Evolutionary conservation across 2,888 invertebrate genomes (phyloP).

Genomic region (Drosophila paramelanica): DNA sequence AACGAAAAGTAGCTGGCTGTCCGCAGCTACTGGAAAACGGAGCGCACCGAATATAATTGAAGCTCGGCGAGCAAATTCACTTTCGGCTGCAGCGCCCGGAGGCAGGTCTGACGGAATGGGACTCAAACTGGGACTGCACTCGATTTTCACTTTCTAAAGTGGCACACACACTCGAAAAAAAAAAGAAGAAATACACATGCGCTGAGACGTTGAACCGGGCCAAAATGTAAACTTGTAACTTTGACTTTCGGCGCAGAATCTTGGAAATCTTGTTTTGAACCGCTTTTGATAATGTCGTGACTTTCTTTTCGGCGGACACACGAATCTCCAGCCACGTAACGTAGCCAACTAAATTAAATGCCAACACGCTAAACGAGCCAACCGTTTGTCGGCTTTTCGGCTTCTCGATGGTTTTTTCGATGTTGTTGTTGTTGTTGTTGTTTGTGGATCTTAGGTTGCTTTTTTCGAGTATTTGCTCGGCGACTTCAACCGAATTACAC

Average conservation of each 20-base stretch:
- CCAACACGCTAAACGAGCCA: slow-evolving; percentile 64
- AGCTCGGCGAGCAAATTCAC: slow-evolving; percentile 61
- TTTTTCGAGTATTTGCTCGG: slow-evolving; percentile 27
- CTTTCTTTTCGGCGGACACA: slow-evolving; percentile 72
- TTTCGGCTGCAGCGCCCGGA: slow-evolving; percentile 64
- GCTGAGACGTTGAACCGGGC: slow-evolving; percentile 67
- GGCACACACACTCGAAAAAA: slow-evolving; percentile 54
- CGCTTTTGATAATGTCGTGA: slow-evolving; percentile 65
- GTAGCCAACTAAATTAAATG: slow-evolving; percentile 66
- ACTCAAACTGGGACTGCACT: slow-evolving; percentile 55
- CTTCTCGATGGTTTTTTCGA: slow-evolving; percentile 35
- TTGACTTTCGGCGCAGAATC: slow-evolving; percentile 80
- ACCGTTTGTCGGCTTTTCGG: slow-evolving; percentile 48
- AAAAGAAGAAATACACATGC: neutral
- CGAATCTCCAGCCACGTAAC: slow-evolving; percentile 64
- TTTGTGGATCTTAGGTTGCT: slow-evolving; percentile 22
- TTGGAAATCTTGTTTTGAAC: slow-evolving; percentile 77
- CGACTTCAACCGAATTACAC: slow-evolving; percentile 45
- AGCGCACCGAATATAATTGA: slow-evolving; percentile 2
- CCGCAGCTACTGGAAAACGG: slow-evolving; percentile 35
- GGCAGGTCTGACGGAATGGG: slow-evolving; percentile 34
- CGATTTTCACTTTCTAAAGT: slow-evolving; percentile 79
- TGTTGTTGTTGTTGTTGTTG: slow-evolving; percentile 23
- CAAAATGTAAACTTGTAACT: slow-evolving; percentile 75
- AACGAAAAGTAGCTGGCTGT: slow-evolving; percentile 37